Evolutionary conservation across 1,140 invertebrate genomes (phyloP).

Genomic region (Cydia pomonella): DNA sequence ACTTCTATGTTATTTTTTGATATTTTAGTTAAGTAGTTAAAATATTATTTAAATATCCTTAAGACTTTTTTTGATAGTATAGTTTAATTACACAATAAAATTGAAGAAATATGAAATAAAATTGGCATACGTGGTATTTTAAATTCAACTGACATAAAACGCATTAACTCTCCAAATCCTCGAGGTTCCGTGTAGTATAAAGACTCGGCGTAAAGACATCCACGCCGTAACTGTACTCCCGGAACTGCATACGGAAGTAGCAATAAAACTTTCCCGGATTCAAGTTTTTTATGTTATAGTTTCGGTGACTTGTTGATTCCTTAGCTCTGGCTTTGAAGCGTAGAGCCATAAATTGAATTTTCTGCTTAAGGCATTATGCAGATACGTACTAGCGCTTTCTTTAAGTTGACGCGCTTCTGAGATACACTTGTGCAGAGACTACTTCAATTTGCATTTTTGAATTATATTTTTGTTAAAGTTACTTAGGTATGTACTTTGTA

Average conservation of each 20-base stretch:
- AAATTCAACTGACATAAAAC: not conserved
- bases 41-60: too few relatives aligned
- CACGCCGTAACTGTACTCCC: slow-evolving; percentile 26
- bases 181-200: not conserved
- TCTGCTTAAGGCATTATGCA: slow-evolving; percentile 17
- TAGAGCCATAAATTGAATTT: slow-evolving; percentile 23
- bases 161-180: slow-evolving; percentile 24
- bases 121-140: not conserved
- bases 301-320: slow-evolving; percentile 38
- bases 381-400: not conserved
- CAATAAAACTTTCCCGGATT: slow-evolving; percentile 35
- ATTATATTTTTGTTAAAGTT: not conserved
- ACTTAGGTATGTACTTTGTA: not conserved
- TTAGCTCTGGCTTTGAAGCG: slow-evolving; percentile 20
- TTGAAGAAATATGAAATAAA: not conserved
- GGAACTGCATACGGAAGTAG: slow-evolving; percentile 35
- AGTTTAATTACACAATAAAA: too few relatives aligned
- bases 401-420: not conserved
- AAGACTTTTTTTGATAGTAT: too few relatives aligned
- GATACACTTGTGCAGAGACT: not conserved
- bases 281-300: slow-evolving; percentile 33
- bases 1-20: too few relatives aligned
- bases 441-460: not conserved
- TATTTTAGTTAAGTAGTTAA: too few relatives aligned
- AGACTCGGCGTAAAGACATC: slow-evolving; percentile 26